Conservation (phyloP, 2,888 invertebrate genomes). For the Tetanocera ferruginea region DNA sequence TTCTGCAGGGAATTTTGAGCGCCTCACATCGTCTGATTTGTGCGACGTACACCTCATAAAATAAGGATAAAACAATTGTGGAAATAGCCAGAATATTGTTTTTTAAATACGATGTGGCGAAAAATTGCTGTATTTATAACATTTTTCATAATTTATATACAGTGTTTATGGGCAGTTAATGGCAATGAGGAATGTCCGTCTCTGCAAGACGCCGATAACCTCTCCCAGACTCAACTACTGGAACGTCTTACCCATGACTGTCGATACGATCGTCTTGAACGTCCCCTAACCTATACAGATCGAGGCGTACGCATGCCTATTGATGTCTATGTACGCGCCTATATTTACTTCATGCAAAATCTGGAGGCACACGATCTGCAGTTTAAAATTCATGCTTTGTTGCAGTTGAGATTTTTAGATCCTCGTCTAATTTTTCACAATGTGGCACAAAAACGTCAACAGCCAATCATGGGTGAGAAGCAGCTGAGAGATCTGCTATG, state of each 20-base stretch:
- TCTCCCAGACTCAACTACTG: constrained; percentile 82
- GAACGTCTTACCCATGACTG: constrained; percentile 80
- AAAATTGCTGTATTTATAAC: not conserved
- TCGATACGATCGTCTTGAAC: constrained; percentile 81
- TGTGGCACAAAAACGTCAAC: constrained; percentile 77
- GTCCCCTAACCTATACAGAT: constrained; percentile 72
- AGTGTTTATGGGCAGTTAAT: not conserved
- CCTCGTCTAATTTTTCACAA: constrained; percentile 78
- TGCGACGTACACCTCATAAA: too few relatives aligned
- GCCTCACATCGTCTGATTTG: not conserved
- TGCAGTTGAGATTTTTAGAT: constrained; percentile 85
- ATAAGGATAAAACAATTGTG: too few relatives aligned
- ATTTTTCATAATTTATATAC: not conserved
- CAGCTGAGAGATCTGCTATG: constrained; percentile 80
- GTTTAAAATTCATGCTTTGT: constrained; percentile 85
- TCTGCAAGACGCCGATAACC: constrained; percentile 72
- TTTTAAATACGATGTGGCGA: too few relatives aligned
- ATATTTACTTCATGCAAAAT: constrained; percentile 87
- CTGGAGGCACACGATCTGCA: constrained; percentile 87
- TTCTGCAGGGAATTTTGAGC: not conserved
- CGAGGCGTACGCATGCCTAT: constrained; percentile 74
- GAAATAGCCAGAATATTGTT: too few relatives aligned
- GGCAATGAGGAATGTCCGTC: constrained; percentile 69
- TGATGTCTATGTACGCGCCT: constrained; percentile 81
- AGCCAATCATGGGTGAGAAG: constrained; percentile 80